Evolutionary conservation across 64 coral and sea anemone genomes (phyloP).

Genomic region (Acropora yongei): DNA sequence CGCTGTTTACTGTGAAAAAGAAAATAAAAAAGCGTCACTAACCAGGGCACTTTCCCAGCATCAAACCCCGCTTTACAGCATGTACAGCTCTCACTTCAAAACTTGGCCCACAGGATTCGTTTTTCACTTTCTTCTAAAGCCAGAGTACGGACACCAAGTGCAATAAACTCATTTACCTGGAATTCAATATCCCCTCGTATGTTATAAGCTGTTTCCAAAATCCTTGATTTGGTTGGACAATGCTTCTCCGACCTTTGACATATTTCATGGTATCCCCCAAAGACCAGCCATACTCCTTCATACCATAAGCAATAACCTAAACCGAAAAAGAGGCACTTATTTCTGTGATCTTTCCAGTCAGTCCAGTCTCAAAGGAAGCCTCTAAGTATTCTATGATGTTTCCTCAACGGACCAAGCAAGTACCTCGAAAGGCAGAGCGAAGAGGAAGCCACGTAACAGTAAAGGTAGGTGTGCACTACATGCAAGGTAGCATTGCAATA

Average conservation of each 20-base stretch:
- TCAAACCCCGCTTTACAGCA: neutral
- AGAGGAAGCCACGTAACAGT: neutral
- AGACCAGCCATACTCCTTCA: constrained; percentile 90
- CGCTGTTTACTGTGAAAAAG: constrained; percentile 22
- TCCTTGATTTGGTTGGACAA: constrained; percentile 89
- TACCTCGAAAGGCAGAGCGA: too few relatives aligned
- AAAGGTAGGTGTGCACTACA: too few relatives aligned
- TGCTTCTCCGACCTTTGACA: constrained; percentile 81
- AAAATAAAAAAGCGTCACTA: neutral
- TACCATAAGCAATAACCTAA: constrained; percentile 92
- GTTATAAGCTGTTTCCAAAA: constrained; percentile 99
- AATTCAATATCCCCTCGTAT: constrained; percentile 96
- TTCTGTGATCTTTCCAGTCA: neutral
- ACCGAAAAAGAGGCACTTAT: neutral
- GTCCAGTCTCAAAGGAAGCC: too few relatives aligned
- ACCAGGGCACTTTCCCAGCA: neutral
- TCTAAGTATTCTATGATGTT: too few relatives aligned
- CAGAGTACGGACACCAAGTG: neutral
- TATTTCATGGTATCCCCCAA: constrained; percentile 92
- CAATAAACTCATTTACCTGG: constrained; percentile 71
- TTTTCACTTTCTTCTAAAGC: neutral
- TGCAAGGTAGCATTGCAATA: too few relatives aligned
- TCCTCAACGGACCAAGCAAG: too few relatives aligned
- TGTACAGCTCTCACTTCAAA: neutral
- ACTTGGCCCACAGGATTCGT: neutral